Evolutionary conservation across 92 coral and sea anemone genomes (phyloP), one percentile per base, ranked within the genome.

Genomic region (Porites lobata): DNA sequence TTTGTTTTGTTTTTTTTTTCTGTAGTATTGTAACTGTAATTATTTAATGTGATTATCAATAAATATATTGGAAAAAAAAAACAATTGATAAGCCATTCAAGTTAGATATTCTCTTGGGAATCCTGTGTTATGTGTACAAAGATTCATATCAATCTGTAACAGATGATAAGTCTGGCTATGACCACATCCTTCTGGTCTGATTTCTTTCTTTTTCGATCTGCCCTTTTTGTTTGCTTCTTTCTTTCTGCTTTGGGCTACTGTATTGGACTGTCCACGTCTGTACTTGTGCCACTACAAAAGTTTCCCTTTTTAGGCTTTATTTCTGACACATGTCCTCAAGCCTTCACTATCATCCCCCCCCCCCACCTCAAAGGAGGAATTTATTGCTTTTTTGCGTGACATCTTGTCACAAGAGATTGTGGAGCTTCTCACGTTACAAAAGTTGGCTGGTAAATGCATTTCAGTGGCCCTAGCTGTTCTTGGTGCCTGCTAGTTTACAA

Each of bases 111-210:
- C 86, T 90, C 50, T 66, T 87, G 17, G 64, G 24, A 2, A 21
- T 91, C 9, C 79, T 85, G 4, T 85, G 94, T 47, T 91, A 91
- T 73, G 88, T 91, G 53, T 10, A 51, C 38, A 54, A 67, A 21
- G 81, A 80, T 43, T 80, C 91, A 9, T 81, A 75, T 74, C 94
- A 91, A 72, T 86, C 88, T 65, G 80, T 81, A 56, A 69, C 71
- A 2, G 94, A 90, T 65, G 88, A 90, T 52, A 91, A 86, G 63
- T 86, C 94, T 17, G 88, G 91, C 26, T 91, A 91, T 57, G 91
- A 86, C 67, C 91, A 86, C 56, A 53, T 91, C 43, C 54, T 91
- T 7, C 85, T 86, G n/a, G 65, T 5, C 65, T 9, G 65, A 61
- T 61, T 61, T 61, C 65, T n/a, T 61, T 61, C 65, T 61, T 61